Evolutionary conservation across 2,888 invertebrate species (phyloP).

Genomic region (Oscheius myriophilus): DNA sequence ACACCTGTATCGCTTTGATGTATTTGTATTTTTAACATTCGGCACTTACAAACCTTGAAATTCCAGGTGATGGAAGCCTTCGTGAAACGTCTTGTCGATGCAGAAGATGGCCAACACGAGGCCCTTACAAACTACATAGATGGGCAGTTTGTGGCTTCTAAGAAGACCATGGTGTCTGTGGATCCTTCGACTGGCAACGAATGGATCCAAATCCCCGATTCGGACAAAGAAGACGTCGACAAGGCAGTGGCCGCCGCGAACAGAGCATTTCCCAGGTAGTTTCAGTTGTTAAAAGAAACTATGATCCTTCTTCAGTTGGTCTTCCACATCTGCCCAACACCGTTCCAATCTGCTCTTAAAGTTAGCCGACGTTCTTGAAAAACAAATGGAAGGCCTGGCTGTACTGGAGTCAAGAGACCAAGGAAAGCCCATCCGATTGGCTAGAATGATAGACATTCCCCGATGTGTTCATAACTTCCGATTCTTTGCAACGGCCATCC

Average conservation of each 20-base stretch:
- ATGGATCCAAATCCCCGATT: constrained; percentile 72
- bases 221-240: constrained; percentile 70
- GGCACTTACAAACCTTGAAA: too few relatives aligned
- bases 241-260: constrained; percentile 73
- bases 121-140: constrained; percentile 53
- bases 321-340: constrained; percentile 70
- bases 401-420: constrained; percentile 75
- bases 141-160: constrained; percentile 42
- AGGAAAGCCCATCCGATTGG: constrained; percentile 74
- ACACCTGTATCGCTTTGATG: too few relatives aligned
- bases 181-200: constrained; percentile 53
- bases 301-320: too few relatives aligned
- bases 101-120: constrained; percentile 38
- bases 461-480: constrained; percentile 75
- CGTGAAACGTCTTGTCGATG: constrained; percentile 29
- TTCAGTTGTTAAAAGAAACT: too few relatives aligned
- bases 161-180: constrained; percentile 47
- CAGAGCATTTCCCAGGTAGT: constrained; percentile 73
- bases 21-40: too few relatives aligned
- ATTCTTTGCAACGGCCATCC: constrained; percentile 73
- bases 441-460: constrained; percentile 74
- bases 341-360: constrained; percentile 72
- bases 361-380: constrained; percentile 75
- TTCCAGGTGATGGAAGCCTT: constrained; percentile 21
- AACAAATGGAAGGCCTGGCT: constrained; percentile 74